Evolutionary conservation across 2,888 invertebrate genomes (phyloP).

Genomic region (Clepsis dumicolana): DNA sequence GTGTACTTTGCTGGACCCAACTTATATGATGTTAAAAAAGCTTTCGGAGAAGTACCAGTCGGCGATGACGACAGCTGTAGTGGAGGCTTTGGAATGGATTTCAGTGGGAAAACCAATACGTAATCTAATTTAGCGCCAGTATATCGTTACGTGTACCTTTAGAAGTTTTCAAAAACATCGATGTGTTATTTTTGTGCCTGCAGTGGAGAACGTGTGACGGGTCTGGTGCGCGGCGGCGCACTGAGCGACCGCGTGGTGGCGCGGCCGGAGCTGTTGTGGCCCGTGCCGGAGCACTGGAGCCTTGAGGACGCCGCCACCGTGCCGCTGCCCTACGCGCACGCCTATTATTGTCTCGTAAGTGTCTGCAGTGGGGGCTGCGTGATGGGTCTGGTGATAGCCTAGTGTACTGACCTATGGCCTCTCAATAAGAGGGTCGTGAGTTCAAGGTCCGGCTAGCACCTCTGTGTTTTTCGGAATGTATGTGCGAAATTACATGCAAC

Average conservation of each 20-base stretch:
- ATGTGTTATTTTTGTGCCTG: neutral
- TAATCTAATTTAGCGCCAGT: conserved; percentile 44
- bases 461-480: no score
- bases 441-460: no score
- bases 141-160: no score
- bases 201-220: conserved; percentile 85
- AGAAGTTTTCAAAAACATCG: no score
- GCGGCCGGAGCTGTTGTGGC: conserved; percentile 82
- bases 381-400: no score
- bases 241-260: conserved; percentile 82
- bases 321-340: conserved; percentile 88
- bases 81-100: conserved; percentile 64
- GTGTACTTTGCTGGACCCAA: conserved; percentile 59
- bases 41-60: conserved; percentile 51
- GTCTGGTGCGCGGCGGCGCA: conserved; percentile 77
- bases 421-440: no score
- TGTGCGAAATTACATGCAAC: no score
- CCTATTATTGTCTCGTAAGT: conserved; percentile 56
- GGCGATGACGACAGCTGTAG: conserved; percentile 6
- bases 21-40: conserved; percentile 55
- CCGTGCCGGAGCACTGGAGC: conserved; percentile 87
- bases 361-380: no score
- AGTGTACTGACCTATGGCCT: no score
- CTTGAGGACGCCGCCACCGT: conserved; percentile 89
- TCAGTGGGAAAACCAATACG: conserved; percentile 66